These are phyloP conservation scores for Capreolus pygargus DNA, from an alignment of 2,113 vertebrate genomes.

Conservation along the genomic window DNA sequence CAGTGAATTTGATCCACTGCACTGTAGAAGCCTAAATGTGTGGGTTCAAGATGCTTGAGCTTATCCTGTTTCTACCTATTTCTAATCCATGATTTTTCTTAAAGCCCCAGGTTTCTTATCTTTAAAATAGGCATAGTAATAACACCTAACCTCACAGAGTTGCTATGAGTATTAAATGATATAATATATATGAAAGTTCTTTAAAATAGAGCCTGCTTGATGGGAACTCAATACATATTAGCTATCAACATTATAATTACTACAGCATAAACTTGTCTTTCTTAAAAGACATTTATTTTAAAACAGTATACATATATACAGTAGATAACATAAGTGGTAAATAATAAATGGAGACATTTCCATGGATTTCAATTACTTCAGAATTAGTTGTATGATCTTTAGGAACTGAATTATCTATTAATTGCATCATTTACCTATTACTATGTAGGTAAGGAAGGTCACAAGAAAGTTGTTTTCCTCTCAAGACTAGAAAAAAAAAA, in stretches of 20 bases:
- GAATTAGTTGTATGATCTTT: not conserved
- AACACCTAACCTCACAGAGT: not conserved
- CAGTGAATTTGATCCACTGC: not conserved
- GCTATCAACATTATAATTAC: not conserved
- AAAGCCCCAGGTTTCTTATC: not conserved
- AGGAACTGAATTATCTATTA: not conserved
- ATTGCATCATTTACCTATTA: not conserved
- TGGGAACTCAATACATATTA: not conserved
- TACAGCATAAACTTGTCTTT: not conserved
- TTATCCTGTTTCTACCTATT: not conserved
- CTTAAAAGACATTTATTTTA: not conserved
- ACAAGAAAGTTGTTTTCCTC: not conserved
- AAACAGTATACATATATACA: not conserved
- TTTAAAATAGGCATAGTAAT: not conserved
- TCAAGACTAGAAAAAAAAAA: not conserved
- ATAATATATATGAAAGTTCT: not conserved
- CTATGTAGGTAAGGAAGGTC: not conserved
- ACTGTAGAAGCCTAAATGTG: not conserved
- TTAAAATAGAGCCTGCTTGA: not conserved
- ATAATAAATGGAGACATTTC: not conserved
- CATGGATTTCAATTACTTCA: not conserved
- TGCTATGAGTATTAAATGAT: not conserved
- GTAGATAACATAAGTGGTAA: not conserved
- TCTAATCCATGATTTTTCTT: not conserved
- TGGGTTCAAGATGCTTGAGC: not conserved